Percentiles rank a stretch among this genome's conserved stretches.
These are phyloP conservation scores for Sturnira hondurensis DNA, from an alignment of 2,113 vertebrate genomes.

Conservation along the genomic window DNA sequence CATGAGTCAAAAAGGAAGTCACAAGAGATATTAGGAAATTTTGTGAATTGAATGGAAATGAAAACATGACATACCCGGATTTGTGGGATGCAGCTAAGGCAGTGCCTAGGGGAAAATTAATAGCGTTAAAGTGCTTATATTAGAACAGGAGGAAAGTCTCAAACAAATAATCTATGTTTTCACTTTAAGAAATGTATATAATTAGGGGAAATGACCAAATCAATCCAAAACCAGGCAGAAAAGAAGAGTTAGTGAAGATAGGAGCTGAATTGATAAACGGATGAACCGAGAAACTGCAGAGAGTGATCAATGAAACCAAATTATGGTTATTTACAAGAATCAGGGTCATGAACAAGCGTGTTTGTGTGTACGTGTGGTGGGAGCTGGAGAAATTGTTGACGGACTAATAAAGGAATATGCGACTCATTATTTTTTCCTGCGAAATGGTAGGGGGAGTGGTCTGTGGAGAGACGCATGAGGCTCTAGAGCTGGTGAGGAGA, in stretches of 20 bases:
- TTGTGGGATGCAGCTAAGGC: not conserved
- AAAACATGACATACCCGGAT: not conserved
- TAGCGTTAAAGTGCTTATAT: not conserved
- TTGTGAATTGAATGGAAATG: not conserved
- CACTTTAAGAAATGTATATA: not conserved
- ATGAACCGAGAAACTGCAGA: not conserved
- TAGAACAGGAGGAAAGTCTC: not conserved
- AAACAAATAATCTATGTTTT: not conserved
- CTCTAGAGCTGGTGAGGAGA: not conserved
- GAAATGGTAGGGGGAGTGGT: not conserved
- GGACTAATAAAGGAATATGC: not conserved
- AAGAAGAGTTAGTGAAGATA: not conserved
- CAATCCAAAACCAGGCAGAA: not conserved
- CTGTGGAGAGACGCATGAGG: not conserved
- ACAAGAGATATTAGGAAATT: not conserved
- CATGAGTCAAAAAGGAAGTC: not conserved
- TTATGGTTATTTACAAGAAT: not conserved
- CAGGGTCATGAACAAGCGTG: not conserved
- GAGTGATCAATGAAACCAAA: not conserved
- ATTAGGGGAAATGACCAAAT: not conserved
- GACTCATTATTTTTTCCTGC: not conserved
- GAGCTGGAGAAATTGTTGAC: not conserved
- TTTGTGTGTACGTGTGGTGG: not conserved
- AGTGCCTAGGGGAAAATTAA: not conserved
- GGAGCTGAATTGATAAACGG: not conserved